Base-by-base conservation (phyloP, 1,140 invertebrate genomes). In the Penaeus indicus region DNA sequence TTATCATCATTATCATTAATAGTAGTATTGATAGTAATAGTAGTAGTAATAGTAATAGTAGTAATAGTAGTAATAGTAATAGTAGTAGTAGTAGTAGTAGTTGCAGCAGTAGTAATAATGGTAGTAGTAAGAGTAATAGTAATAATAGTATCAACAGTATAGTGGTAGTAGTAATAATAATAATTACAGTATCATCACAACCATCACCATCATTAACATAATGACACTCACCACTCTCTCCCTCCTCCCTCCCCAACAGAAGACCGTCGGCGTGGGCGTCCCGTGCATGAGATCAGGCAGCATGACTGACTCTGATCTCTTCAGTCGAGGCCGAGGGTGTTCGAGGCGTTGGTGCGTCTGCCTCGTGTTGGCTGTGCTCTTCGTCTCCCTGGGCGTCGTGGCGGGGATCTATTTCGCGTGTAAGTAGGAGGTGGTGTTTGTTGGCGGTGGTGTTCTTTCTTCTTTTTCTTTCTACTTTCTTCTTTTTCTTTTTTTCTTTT, bases 401-500 rank as follows among this genome's bases (percentile, higher is more conserved):
- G 94, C 96, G 67, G 95, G 96, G 75, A 96, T 98, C 83, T 98
- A 98, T 92, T 95, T 97, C 91, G 97, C 96, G 93, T 97, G 97
- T 97, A 94, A 96, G 96, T 96, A 93, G 19, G 13, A 62, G 4
- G 32, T 25, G 2, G 38, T 75, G 25, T 3, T 25, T 27, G 5
- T 75, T n/a, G 18, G 10, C 25, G 16, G 4, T 27, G 21, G n/a
- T 27, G n/a, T 72, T 72, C 13, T 32, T 72, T 72, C 2, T 10
- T 54, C 8, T 54, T 10, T 54, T 13, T 54, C 8, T 54, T 10
- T 54, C 8, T 5, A 10, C 11, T 10, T 54, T 10, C 11, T 10
- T 54, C 47, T 54, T 0, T 54, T 10, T 54, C 47, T 54, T 10
- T 54, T 10, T 54, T 10, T 54, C 47, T 54, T 10, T 54, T 10